Conservation (phyloP, 2,888 invertebrate genomes). For the Noctua fimbriata region DNA sequence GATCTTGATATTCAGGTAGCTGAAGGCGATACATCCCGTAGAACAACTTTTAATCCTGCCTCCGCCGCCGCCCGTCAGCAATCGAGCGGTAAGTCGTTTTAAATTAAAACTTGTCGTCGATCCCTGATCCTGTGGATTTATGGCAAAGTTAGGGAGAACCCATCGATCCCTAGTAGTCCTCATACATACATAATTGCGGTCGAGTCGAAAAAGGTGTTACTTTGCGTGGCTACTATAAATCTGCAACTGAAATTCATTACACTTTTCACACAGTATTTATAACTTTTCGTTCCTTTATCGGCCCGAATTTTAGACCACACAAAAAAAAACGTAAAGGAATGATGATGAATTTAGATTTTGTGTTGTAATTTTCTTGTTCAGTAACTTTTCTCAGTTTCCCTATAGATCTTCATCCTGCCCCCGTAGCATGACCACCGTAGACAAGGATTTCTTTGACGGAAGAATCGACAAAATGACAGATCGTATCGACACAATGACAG, state of each 20-base stretch:
- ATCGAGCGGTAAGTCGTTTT: constrained; percentile 85
- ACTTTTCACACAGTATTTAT: background rate
- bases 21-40: constrained; percentile 71
- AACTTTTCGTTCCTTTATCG: background rate
- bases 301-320: background rate
- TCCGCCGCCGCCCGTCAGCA: constrained; percentile 77
- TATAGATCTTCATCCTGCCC: constrained; percentile 9
- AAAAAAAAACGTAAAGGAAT: constrained; percentile 5
- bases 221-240: constrained; percentile 15
- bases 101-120: constrained; percentile 84
- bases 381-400: background rate
- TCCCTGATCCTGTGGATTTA: constrained; percentile 76
- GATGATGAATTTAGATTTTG: background rate
- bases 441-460: too few species aligned
- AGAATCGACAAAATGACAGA: too few species aligned
- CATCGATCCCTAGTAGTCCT: constrained; percentile 67
- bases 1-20: constrained; percentile 72
- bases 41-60: constrained; percentile 81
- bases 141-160: constrained; percentile 67
- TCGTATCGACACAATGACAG: too few species aligned
- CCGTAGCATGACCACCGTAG: too few species aligned
- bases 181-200: constrained; percentile 70
- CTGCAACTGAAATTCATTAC: background rate
- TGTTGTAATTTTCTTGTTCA: background rate
- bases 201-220: constrained; percentile 50